Base-by-base conservation (phyloP, 2,888 invertebrate species). In the Luperina testacea region DNA sequence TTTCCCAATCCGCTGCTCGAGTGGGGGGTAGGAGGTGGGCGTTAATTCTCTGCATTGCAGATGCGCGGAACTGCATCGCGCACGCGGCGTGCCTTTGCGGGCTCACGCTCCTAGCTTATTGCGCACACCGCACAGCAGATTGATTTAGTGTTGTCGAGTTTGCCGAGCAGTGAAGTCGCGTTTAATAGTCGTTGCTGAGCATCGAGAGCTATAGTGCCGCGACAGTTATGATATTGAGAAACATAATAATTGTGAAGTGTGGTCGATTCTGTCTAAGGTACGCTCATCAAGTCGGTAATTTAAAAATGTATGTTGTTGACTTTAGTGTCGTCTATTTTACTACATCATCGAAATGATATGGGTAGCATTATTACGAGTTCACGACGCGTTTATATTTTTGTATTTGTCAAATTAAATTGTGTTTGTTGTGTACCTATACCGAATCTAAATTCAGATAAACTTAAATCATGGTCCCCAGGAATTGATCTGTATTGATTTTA, bases 11-110 rank as follows among this genome's bases (percentile, higher is more conserved):
- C 57, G 0, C 2, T n/a, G n/a, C 5, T 5, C 13, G 59, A n/a
- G n/a, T 59, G 3, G 53, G 53, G 0, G 53, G 57, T 42, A 42
- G 20, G 24, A 24, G 24, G 3, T 24, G 24, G 65, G 38, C 24
- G 15, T 65, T 38, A 13, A 24, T 1, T 8, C n/a, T 1, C 45
- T 17, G 45, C 75, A 61, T 4, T 75, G 75, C 75, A 20, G 75
- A 38, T 48, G 61, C 75, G 74, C n/a, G 27, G 27, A 75, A 61
- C 20, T 51, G 48, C 48, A 75, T 6, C 61, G 38, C 38, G 17
- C 38, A n/a, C 1, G 15, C 15, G 15, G 15, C 7, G 15, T 9
- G 48, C 20, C 2, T n/a, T n/a, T n/a, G 48, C 61, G 0, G 32
- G 2, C 17, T 24, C 20, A 6, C 8, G 11, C 11, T 0, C 57